Evolutionary conservation across 2,888 invertebrate genomes (phyloP), one percentile per base, ranked within the genome.

Genomic region (Parochlus steinenii): DNA sequence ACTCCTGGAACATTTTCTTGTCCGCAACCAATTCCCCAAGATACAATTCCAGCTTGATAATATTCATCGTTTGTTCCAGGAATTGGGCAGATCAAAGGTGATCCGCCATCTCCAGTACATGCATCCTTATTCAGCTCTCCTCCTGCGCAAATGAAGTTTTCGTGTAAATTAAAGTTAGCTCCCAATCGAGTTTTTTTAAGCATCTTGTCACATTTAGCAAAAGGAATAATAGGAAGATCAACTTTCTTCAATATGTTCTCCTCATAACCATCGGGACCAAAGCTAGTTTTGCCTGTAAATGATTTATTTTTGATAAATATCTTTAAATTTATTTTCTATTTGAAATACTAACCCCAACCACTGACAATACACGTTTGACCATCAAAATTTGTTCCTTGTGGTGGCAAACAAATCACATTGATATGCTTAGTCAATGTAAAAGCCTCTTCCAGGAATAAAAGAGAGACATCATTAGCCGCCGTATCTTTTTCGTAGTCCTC

Each of bases 11-110:
- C 62, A 14, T 64, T 61, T 37, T 64, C 56, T 1, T 53, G 55
- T 0, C 76, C 79, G 44, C 82, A 83, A 1, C 75, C 74, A 39
- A 82, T 72, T 18, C n/a, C n/a, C n/a, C n/a, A n/a, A n/a, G n/a
- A n/a, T n/a, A n/a, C n/a, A n/a, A n/a, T n/a, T n/a, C n/a, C n/a
- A n/a, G n/a, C n/a, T n/a, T n/a, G n/a, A n/a, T n/a, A n/a, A n/a
- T n/a, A n/a, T n/a, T n/a, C n/a, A n/a, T n/a, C n/a, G n/a, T n/a
- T n/a, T n/a, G n/a, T n/a, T n/a, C n/a, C n/a, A n/a, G n/a, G n/a
- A n/a, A n/a, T n/a, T n/a, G n/a, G n/a, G n/a, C n/a, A n/a, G n/a
- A n/a, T n/a, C n/a, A n/a, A n/a, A n/a, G n/a, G n/a, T n/a, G n/a
- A n/a, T n/a, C n/a, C n/a, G n/a, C n/a, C n/a, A n/a, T n/a, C n/a